Conservation (phyloP, 2,113 vertebrate species). For the Tetrao urogallus region DNA sequence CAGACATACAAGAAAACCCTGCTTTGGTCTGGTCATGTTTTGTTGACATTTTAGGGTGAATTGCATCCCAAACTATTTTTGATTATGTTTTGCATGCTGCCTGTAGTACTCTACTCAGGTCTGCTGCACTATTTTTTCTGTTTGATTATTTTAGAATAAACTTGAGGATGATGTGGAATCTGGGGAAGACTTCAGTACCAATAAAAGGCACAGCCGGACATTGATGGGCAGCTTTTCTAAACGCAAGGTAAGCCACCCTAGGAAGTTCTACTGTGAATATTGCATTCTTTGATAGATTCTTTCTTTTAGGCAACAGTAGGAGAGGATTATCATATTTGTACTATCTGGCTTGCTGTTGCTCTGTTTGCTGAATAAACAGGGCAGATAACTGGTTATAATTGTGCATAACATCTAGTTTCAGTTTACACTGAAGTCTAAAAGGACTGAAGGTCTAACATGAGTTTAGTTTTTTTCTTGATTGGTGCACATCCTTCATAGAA, state of each 20-base stretch:
- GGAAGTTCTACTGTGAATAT: neutral
- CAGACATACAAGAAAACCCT: neutral
- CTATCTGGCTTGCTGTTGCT: neutral
- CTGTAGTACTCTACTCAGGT: neutral
- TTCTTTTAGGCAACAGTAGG: neutral
- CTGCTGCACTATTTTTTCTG: neutral
- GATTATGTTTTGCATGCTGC: neutral
- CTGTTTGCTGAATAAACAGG: neutral
- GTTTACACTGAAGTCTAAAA: neutral
- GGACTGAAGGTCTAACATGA: neutral
- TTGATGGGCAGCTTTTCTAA: constrained; percentile 91
- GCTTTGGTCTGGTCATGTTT: neutral
- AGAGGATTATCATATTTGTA: neutral
- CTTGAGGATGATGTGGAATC: constrained; percentile 83
- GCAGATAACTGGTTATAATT: neutral
- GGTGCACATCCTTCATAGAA: neutral
- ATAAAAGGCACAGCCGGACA: constrained; percentile 80
- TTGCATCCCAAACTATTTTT: neutral
- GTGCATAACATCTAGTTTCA: neutral
- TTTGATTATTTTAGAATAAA: constrained; percentile 76
- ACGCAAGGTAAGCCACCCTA: constrained; percentile 82
- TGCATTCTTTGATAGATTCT: neutral
- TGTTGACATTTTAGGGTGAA: too few species aligned
- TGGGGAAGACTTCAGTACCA: constrained; percentile 79
- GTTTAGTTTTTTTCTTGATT: neutral